Conservation (phyloP, 2,113 vertebrate species). For the Pachyramphus minor region DNA sequence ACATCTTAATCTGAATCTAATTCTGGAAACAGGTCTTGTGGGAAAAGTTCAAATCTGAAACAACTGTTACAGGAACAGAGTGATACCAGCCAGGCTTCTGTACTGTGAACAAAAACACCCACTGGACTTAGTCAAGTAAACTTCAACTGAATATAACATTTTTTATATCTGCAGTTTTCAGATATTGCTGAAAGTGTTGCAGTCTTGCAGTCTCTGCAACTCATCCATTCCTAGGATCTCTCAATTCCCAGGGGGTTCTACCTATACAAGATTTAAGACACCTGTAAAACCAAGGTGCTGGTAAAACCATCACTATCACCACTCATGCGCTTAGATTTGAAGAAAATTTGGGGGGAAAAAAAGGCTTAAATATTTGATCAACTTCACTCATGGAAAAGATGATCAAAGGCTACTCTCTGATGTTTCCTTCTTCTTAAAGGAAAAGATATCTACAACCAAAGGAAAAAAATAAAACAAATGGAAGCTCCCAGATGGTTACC, state of each 20-base stretch:
- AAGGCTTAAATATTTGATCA: neutral
- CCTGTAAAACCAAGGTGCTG: neutral
- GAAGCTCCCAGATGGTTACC: neutral
- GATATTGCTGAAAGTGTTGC: neutral
- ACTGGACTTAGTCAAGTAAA: slow-evolving; percentile 10
- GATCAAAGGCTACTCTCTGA: neutral
- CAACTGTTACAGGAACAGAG: slow-evolving; percentile 27
- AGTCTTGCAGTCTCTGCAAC: neutral
- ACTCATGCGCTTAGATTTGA: neutral
- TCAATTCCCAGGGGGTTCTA: neutral
- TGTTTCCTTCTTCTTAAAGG: neutral
- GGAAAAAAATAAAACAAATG: neutral
- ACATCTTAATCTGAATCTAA: slow-evolving; percentile 31
- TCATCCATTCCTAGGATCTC: neutral
- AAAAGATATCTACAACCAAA: neutral
- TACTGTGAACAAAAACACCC: slow-evolving; percentile 11
- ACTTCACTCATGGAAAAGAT: neutral
- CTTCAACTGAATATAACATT: neutral
- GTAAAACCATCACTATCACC: neutral
- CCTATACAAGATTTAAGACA: neutral
- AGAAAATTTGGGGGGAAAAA: neutral
- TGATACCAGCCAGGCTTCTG: neutral
- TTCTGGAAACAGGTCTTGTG: slow-evolving; percentile 29
- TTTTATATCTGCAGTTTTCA: neutral
- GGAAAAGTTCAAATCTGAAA: slow-evolving; percentile 33